Evolutionary conservation across 2,113 vertebrate species (phyloP), one percentile per base, ranked within the genome.

Genomic region (Triplophysa rosa): DNA sequence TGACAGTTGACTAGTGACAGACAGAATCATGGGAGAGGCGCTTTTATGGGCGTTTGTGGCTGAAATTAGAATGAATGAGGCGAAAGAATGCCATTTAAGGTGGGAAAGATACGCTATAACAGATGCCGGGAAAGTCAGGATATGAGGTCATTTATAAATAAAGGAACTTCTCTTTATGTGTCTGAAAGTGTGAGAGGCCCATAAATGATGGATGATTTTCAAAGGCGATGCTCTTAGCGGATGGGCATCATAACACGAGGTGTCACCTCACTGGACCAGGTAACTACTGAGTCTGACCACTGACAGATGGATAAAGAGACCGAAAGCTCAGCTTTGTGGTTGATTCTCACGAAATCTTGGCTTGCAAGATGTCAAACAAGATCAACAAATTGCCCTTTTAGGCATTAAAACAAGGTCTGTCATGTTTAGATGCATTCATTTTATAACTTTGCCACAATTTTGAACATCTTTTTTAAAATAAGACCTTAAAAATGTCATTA

Each of bases 171-270:
- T 76, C 54, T 78, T 58, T 69, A 73, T 33, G 23, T 76, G 66
- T 79, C 66, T 81, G 73, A 84, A 86, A 86, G 85, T 86, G 83
- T 61, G 68, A 79, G 69, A 79, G 80, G 61, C 24, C 23, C 70
- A 84, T 87, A 67, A 85, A 85, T 67, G 45, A 78, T 85, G 76
- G 23, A 80, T 24, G 19, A 17, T 16, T 11, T 33, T 65, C 40
- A 29, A 37, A 65, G 24, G 62, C 1, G 42, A 52, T 16, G 19
- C 62, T 76, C 17, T 49, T 49, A 64, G 62, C 49, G 7, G 12
- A 14, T 16, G 45, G 70, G 19, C 54, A 61, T 61, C 19, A 9
- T 13, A 71, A 71, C n/a, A 13, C 1, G 5, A 75, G 37, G 45
- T 65, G 61, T 64, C 40, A 75, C 40, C 21, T 42, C 40, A 12